phyloP scores from a whole-genome alignment of 2,113 vertebrate species.

The Campylomormyrus numenius region DNA sequence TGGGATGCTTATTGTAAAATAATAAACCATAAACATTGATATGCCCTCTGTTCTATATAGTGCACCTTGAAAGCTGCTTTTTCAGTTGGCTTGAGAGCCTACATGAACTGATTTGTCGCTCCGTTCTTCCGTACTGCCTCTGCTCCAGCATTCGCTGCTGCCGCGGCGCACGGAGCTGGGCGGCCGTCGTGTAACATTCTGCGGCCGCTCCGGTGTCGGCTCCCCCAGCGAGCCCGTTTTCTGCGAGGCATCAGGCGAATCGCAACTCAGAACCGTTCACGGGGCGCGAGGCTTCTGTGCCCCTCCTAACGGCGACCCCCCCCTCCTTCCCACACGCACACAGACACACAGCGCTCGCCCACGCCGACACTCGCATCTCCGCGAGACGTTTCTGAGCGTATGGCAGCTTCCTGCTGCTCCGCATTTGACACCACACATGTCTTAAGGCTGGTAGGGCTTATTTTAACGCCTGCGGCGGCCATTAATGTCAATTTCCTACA shows the following conservation, averaged over 20 bases:
- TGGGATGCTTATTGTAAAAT: not conserved
- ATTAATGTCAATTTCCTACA: not conserved
- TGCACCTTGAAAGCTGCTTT: not conserved
- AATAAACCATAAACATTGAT: not conserved
- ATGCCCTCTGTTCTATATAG: not conserved
- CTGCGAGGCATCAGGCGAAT: not conserved
- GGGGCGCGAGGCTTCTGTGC: not conserved
- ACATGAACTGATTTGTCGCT: not conserved
- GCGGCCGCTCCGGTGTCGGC: not conserved
- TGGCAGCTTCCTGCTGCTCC: not conserved
- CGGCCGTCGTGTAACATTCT: too few species aligned
- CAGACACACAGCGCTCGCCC: not conserved
- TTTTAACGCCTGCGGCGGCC: slow-evolving; percentile 5
- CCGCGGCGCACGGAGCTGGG: not conserved
- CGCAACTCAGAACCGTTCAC: not conserved
- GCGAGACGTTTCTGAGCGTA: not conserved
- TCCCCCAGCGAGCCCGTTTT: not conserved
- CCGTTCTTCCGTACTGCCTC: not conserved
- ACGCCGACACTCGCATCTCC: not conserved
- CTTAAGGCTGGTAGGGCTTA: not conserved
- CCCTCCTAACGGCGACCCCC: not conserved
- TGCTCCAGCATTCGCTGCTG: not conserved
- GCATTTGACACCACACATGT: not conserved
- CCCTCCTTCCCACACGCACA: too few species aligned
- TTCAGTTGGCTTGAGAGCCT: not conserved